Percentiles rank a stretch among this genome's conserved stretches.
Conservation (phyloP, 2,113 vertebrate genomes). For the Megaceryle maxima region DNA sequence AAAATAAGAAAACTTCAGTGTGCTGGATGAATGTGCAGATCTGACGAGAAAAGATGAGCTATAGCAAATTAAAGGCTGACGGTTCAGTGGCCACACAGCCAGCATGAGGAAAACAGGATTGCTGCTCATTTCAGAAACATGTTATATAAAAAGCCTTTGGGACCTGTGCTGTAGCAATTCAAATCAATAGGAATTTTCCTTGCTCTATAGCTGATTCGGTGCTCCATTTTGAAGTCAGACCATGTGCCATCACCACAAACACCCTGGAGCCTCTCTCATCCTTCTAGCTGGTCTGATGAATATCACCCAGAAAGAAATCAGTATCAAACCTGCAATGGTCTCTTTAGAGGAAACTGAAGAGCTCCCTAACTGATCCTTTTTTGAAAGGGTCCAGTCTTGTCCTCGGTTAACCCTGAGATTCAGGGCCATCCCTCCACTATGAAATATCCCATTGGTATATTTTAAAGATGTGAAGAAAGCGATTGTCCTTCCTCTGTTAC, state of each 20-base stretch:
- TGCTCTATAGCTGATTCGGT: not conserved
- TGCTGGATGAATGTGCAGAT: not conserved
- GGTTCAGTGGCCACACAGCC: not conserved
- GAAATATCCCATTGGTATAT: too few species aligned
- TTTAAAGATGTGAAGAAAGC: not conserved
- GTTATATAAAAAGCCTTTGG: not conserved
- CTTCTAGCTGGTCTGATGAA: not conserved
- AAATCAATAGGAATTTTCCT: not conserved
- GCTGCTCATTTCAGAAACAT: not conserved
- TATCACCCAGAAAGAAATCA: not conserved
- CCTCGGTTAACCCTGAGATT: not conserved
- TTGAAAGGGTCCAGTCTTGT: not conserved
- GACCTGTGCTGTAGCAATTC: not conserved
- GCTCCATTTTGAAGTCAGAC: not conserved
- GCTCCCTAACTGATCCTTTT: not conserved
- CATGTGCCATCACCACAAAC: accelerated
- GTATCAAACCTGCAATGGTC: not conserved
- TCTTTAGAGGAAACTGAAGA: not conserved
- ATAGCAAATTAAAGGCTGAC: not conserved
- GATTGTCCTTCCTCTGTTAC: not conserved
- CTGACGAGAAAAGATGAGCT: not conserved
- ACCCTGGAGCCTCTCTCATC: not conserved
- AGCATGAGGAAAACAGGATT: not conserved
- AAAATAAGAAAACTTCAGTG: not conserved
- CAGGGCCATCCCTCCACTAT: not conserved